Base-by-base conservation (phyloP, 2,113 vertebrate species). In the Oncorhynchus kisutch region DNA sequence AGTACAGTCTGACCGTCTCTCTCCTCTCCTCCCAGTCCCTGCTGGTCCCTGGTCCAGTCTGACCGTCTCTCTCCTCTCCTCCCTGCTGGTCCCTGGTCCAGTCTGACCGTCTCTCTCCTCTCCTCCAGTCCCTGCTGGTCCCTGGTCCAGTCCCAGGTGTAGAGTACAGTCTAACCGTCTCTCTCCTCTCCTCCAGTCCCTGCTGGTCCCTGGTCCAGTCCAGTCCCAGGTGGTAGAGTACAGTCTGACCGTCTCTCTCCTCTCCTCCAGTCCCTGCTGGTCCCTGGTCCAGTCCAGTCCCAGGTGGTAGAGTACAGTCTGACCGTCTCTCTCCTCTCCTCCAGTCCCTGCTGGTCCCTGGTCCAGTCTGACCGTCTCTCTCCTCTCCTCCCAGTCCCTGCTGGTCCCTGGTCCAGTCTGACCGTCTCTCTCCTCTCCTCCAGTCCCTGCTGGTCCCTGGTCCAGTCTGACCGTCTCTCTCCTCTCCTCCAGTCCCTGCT, bases 331-430 rank as follows among this genome's bases (percentile, higher is more conserved):
- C 31, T 72, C 2, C 31, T 31, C 75, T 24, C 70, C 8, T 67
- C 6, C 59, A 93, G 91, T 59, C 78, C 27, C 0, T 71, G 9
- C 72, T 72, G 45, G 12, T 75, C 6, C 75, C 24, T 27, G 54
- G 11, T 5, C 8, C 34, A 13, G 29, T n/a, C 25, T 72, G 27
- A 34, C 22, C 60, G 16, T 51, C 18, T 22, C 8, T 74, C 31
- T 70, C 49, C 8, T 74, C 31, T 70, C 49, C 49, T 54, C 11
- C 11, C 49, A 11, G 9, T 1, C 6, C 11, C 14, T 54, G 1
- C 11, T 66, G 29, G 3, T 24, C 27, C 39, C 1, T 64, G 16
- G 24, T 14, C 7, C 14, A 13, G 27, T 27, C 27, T 25, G 25
- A 25, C 25, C 25, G 25, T 25, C 25, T 25, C 25, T 25, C 25